Evolutionary conservation across 2,113 vertebrate species (phyloP), one percentile per base, ranked within the genome.

Genomic region (Podiceps cristatus): DNA sequence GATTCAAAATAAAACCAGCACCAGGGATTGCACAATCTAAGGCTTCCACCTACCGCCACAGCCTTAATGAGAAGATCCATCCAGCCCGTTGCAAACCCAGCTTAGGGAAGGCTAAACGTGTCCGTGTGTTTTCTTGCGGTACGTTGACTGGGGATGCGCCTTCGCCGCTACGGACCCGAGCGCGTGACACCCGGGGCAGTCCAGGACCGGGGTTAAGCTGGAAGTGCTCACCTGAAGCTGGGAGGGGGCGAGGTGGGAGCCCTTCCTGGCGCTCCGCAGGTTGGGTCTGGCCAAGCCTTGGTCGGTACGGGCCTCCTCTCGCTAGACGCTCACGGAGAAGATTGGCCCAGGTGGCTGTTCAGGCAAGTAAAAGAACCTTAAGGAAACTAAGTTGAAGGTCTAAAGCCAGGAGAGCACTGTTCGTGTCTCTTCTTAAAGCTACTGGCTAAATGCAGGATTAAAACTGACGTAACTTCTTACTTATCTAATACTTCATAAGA

Each of bases 271-370:
- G 17, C 45, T 16, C 15, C 17, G 45, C 45, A 45, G 17, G 45
- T 16, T 20, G 17, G 7, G 37, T 1, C 24, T 47, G 47, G 72
- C 22, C 16, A 27, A 59, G 64, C n/a, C 18, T 18, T 12, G 64
- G 56, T 22, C 45, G 7, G 1, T 1, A 2, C 2, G 9, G 29
- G 25, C 10, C n/a, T 2, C 1, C 33, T 23, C 4, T 35, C 37
- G 60, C 27, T 24, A 2, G 42, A 4, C 2, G 8, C 40, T 18
- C 5, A 12, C 8, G 3, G 19, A 37, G 49, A 27, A 40, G 25
- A 19, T 15, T 3, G 25, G 18, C 11, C 49, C 25, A 6, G 55
- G 1, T 56, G 37, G 5, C 27, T 33, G 6, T 28, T 42, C 24
- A n/a, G 42, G 56, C 40, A 31, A 62, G 22, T 13, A 13, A 14